Conservation (phyloP, 2,113 vertebrate genomes). For the Dasypus novemcinctus region DNA sequence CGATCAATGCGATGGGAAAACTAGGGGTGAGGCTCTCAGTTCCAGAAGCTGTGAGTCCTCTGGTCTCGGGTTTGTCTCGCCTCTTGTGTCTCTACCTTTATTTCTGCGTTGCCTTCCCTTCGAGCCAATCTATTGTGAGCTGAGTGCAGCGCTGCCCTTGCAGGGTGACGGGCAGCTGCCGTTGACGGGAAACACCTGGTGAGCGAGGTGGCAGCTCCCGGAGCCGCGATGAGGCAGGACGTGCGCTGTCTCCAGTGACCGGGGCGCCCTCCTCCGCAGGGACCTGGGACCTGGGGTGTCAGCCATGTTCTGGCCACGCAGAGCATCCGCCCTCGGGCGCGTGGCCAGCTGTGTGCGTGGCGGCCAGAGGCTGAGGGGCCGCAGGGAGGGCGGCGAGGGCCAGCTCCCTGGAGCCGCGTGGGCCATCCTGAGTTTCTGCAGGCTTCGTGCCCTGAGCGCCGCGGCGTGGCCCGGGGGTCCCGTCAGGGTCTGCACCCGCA, state of each 20-base stretch:
- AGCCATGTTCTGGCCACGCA: accelerated
- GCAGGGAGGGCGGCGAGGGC: neutral
- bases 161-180: neutral
- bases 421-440: neutral
- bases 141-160: no score
- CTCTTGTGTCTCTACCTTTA: no score
- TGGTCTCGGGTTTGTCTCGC: no score
- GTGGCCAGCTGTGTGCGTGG: neutral
- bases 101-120: no score
- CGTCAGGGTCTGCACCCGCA: neutral
- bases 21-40: no score
- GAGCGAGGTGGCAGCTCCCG: neutral
- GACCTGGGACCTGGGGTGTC: no score
- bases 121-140: no score
- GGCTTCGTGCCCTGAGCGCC: neutral
- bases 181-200: neutral
- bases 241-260: neutral
- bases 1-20: no score
- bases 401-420: no score
- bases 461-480: no score
- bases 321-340: accelerated
- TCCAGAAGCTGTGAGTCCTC: no score
- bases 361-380: neutral
- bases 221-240: neutral
- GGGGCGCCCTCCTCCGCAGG: neutral